Conservation (phyloP, 2,888 invertebrate species). For the Aphidoletes aphidimyza region DNA sequence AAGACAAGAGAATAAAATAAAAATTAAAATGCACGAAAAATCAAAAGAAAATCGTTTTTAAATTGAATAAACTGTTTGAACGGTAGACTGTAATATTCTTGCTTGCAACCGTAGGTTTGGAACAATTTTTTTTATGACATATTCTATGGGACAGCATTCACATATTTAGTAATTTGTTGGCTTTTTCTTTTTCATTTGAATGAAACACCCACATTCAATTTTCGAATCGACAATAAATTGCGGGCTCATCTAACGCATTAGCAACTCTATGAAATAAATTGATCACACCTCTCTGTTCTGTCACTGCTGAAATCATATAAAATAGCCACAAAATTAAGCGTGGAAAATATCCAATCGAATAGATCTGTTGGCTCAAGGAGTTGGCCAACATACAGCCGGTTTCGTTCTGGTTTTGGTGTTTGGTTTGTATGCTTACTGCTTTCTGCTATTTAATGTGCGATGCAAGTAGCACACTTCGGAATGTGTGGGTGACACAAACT, state of each 20-base stretch:
- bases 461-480: neutral
- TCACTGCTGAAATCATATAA: neutral
- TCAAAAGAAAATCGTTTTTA: neutral
- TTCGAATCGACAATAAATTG: neutral
- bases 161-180: no score
- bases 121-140: neutral
- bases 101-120: neutral
- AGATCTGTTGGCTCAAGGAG: neutral
- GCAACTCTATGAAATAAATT: neutral
- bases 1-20: neutral
- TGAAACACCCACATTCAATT: neutral
- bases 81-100: neutral
- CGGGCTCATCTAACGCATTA: neutral
- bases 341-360: neutral
- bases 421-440: no score
- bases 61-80: conserved; percentile 14
- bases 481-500: neutral
- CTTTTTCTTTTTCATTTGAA: no score
- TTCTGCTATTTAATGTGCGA: no score
- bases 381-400: neutral
- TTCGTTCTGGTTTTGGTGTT: no score
- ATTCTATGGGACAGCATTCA: no score
- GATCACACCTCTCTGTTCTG: conserved; percentile 12
- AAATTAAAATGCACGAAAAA: neutral
- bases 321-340: neutral